phyloP scores from a whole-genome alignment of 1,140 invertebrate genomes.

The Heliconius congener region DNA sequence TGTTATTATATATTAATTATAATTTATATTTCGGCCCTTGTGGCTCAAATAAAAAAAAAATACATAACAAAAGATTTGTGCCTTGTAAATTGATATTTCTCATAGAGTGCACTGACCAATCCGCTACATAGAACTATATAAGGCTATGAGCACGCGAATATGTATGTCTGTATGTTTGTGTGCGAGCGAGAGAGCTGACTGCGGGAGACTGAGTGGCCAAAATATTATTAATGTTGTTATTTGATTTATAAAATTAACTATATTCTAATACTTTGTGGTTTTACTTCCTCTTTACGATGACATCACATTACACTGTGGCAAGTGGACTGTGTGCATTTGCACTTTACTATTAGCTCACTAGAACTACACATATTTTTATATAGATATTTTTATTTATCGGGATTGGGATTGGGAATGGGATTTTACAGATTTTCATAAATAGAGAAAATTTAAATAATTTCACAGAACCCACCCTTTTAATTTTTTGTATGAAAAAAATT shows the following conservation, averaged over 20 bases:
- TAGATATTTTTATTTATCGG: too few species aligned
- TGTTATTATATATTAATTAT: constrained; percentile 4
- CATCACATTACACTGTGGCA: too few species aligned
- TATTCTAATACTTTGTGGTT: constrained; percentile 25
- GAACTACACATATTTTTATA: too few species aligned
- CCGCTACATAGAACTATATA: neutral
- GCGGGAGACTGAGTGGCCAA: constrained; percentile 26
- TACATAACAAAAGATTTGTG: constrained; percentile 23
- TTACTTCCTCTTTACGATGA: neutral
- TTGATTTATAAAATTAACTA: constrained; percentile 36
- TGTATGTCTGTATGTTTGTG: too few species aligned
- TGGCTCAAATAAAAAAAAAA: neutral
- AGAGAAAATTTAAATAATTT: too few species aligned
- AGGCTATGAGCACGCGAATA: constrained; percentile 31
- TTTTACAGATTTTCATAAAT: too few species aligned
- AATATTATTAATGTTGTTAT: constrained; percentile 37
- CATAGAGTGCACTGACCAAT: constrained; percentile 31
- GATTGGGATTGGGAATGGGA: too few species aligned
- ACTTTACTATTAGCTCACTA: too few species aligned
- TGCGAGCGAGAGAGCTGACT: neutral
- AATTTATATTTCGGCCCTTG: neutral
- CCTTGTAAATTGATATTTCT: constrained; percentile 21
- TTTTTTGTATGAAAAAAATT: too few species aligned
- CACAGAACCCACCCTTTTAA: too few species aligned
- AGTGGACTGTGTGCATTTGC: too few species aligned